Evolutionary conservation across 2,113 vertebrate species (phyloP).

Genomic region (Natator depressus): DNA sequence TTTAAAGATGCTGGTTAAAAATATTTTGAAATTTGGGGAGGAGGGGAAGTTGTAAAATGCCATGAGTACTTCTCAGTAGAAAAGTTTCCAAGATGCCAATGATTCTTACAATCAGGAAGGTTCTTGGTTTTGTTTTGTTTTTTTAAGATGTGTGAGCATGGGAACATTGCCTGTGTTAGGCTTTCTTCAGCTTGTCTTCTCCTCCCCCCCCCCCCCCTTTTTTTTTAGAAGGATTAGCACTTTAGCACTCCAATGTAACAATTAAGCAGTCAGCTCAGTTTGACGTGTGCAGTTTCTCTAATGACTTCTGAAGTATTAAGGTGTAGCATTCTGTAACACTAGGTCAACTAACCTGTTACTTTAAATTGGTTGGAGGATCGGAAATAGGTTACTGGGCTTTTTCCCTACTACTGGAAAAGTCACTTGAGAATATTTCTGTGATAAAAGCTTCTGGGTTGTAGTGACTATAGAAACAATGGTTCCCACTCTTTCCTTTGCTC

Average conservation of each 20-base stretch:
- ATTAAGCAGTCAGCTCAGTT: background rate
- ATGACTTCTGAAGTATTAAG: background rate
- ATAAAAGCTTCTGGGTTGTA: slow-evolving; percentile 5
- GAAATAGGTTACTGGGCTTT: background rate
- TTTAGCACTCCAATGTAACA: background rate
- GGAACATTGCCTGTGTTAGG: background rate
- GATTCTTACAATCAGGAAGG: background rate
- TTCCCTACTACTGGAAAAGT: background rate
- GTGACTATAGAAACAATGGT: background rate
- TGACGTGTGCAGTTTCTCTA: background rate
- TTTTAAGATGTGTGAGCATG: background rate
- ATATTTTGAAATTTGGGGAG: background rate
- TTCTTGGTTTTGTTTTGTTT: background rate
- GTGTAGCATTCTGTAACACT: background rate
- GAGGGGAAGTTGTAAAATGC: background rate
- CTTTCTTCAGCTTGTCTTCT: background rate
- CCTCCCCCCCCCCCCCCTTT: too few relatives aligned
- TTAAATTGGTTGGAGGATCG: background rate
- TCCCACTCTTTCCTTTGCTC: background rate
- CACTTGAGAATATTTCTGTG: background rate
- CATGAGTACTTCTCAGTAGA: fast-evolving
- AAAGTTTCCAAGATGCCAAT: background rate
- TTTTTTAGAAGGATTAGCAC: background rate
- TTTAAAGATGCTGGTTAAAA: background rate
- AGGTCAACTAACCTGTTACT: background rate